Base-by-base conservation (phyloP, 2,113 vertebrate species). In the Lanius collurio region DNA sequence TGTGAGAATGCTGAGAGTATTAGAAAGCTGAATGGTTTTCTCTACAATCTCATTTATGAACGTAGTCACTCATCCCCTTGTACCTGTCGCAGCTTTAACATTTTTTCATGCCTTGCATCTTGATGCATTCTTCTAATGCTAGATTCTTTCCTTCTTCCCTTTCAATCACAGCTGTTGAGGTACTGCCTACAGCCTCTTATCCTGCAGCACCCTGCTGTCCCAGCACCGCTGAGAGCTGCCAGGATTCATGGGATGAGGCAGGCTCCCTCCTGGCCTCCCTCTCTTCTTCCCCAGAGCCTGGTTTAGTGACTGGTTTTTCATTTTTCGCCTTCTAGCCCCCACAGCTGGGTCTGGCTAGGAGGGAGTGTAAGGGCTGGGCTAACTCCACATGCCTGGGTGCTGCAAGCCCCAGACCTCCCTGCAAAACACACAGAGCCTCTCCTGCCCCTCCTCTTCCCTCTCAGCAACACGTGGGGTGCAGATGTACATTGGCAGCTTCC, bases 391-490 rank as follows among this genome's bases (percentile, higher is more conserved):
- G 3, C 15, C 33, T 64, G 30, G 14, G 5, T 79, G 47, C 63
- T 68, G 35, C 2, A 1, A 14, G 2, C 16, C 3, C 2, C 1
- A 1, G 39, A 30, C 7, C 47, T 39, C 68, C 50, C 55, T 64
- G 35, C 41, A 82, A 44, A 64, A 12, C 10, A 39, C 46, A 24
- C 2, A 13, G 56, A 49, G 23, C 27, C 30, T 22, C 33, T 84
- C 5, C 19, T 67, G 53, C 44, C 44, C 23, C 23, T 47, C 6
- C 27, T 73, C n/a, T 57, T 75, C 24, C 13, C 15, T 52, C 86
- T 71, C 37, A 60, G 22, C 23, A 78, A 3, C 28, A n/a, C 0
- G 0, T 15, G 9, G 42, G 21, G 2, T 71, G 44, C 21, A 56
- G 21, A 53, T 4, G 3, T 28, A 33, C 16, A 3, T 31, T 70